Evolutionary conservation across 2,888 invertebrate genomes (phyloP).

Genomic region (Nysson spinosus): DNA sequence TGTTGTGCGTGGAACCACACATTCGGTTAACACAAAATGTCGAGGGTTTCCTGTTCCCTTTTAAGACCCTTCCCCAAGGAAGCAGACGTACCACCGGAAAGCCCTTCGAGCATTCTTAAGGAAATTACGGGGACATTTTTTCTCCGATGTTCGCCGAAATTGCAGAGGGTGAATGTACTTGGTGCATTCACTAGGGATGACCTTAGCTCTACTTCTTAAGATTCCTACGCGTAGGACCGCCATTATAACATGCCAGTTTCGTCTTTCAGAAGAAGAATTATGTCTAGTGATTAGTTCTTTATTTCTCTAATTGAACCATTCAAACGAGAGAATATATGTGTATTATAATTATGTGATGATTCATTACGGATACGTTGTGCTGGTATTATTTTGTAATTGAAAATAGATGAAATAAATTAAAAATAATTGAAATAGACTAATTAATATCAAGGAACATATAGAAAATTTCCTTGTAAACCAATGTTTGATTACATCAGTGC

Average conservation of each 20-base stretch:
- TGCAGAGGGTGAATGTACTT: constrained; percentile 10
- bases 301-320: too few species aligned
- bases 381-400: too few species aligned
- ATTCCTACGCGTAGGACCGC: constrained; percentile 32
- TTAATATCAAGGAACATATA: constrained; percentile 2
- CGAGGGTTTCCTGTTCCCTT: not conserved
- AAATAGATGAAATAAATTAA: too few species aligned
- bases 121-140: constrained; percentile 44
- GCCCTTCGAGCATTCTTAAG: constrained; percentile 37
- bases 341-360: too few species aligned
- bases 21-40: not conserved
- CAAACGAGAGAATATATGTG: too few species aligned
- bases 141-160: constrained; percentile 15
- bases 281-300: too few species aligned
- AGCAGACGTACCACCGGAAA: not conserved
- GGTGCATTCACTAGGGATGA: constrained; percentile 1
- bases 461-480: too few species aligned
- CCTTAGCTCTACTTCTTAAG: not conserved
- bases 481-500: too few species aligned
- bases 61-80: not conserved
- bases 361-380: too few species aligned
- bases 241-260: constrained; percentile 26
- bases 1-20: not conserved
- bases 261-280: not conserved
- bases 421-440: constrained; percentile 4